A percentile compares a stretch with the other conserved stretches of the same genome.
Conservation (phyloP, 2,113 vertebrate species). For the Malurus alboscapulatus region DNA sequence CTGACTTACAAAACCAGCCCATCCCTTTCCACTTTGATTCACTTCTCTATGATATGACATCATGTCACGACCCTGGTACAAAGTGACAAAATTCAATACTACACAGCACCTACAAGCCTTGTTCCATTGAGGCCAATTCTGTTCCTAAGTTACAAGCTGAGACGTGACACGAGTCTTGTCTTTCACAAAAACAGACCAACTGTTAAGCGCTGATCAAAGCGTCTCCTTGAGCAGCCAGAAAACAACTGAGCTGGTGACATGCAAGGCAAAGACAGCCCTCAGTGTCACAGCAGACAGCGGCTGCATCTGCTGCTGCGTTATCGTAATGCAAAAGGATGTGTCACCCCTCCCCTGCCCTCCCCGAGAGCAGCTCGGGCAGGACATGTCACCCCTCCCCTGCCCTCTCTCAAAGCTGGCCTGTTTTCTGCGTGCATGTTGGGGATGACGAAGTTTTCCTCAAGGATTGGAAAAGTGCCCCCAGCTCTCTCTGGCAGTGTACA, state of each 20-base stretch:
- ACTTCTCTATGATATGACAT: accelerated
- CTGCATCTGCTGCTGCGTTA: neutral
- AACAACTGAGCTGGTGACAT: neutral
- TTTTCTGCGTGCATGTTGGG: accelerated
- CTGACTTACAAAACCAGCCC: neutral
- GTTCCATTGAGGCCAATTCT: neutral
- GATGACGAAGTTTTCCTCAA: neutral
- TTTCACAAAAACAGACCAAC: neutral
- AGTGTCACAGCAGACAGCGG: neutral
- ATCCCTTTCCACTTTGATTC: neutral
- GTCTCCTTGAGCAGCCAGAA: neutral
- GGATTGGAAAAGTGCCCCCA: neutral
- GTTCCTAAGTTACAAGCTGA: neutral
- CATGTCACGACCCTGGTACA: neutral
- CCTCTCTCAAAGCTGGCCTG: neutral
- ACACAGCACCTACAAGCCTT: neutral
- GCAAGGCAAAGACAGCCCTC: neutral
- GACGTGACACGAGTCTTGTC: neutral
- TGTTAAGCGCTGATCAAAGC: neutral
- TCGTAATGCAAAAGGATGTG: accelerated
- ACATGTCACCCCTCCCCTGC: neutral
- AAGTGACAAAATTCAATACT: neutral
- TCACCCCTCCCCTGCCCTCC: neutral
- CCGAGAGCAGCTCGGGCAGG: neutral
- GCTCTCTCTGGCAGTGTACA: neutral